Conservation (phyloP, 2,113 vertebrate genomes). For the Hirundichthys speculiger region DNA sequence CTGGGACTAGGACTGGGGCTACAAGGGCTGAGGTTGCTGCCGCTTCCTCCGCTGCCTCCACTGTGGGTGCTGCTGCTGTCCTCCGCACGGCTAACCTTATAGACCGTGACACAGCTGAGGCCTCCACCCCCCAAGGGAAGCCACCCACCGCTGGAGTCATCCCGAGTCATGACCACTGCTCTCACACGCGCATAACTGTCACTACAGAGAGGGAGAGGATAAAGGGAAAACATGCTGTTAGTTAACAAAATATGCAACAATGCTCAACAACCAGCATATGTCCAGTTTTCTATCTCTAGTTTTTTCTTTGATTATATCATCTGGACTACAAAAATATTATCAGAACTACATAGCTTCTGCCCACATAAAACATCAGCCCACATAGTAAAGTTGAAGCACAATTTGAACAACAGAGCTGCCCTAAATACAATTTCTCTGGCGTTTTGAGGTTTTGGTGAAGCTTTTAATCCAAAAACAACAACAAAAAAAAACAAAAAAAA, state of each 20-base stretch:
- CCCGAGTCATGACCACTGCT: constrained; percentile 99
- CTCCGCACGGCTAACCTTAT: constrained; percentile 92
- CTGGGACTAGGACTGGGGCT: constrained; percentile 65
- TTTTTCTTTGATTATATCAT: constrained; percentile 8
- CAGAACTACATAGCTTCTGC: constrained; percentile 4
- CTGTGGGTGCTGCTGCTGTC: constrained; percentile 86
- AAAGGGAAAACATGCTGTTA: constrained; percentile 24
- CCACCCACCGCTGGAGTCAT: constrained; percentile 99
- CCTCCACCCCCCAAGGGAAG: constrained; percentile 95
- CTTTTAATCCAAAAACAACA: too few relatives aligned
- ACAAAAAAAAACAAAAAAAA: too few relatives aligned
- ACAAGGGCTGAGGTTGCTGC: constrained; percentile 69
- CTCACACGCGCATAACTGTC: constrained; percentile 98
- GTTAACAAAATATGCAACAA: constrained; percentile 2
- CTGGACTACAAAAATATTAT: constrained; percentile 19
- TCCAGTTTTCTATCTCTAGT: constrained; percentile 1
- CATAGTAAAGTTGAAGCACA: constrained; percentile 12
- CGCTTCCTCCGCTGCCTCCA: constrained; percentile 69
- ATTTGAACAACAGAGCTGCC: constrained; percentile 1
- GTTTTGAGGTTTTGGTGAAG: background rate
- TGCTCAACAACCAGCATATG: background rate
- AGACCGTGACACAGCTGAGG: constrained; percentile 96
- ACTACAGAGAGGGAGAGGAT: constrained; percentile 47
- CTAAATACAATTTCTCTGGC: background rate
- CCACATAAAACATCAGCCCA: constrained; percentile 22